Conservation (phyloP, 2,797 vertebrate species). For the Muscicapa striata region DNA sequence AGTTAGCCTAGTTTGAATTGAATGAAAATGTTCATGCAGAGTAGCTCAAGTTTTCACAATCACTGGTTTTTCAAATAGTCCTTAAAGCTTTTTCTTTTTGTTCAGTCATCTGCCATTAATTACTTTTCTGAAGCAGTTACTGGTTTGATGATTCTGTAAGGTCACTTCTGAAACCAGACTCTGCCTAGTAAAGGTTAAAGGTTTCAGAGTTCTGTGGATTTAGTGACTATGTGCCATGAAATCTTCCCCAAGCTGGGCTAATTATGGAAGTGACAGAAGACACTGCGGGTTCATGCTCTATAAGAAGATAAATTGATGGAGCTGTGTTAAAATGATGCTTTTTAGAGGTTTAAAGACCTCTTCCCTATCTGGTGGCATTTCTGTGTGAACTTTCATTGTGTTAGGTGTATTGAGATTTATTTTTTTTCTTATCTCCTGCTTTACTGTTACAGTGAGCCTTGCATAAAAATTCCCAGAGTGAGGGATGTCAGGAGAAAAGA, state of each 20-base stretch:
- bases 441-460: background rate
- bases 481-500: background rate
- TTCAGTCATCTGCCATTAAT: background rate
- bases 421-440: background rate
- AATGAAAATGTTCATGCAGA: background rate
- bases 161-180: constrained; percentile 84
- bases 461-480: background rate
- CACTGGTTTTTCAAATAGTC: background rate
- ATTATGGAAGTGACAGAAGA: constrained; percentile 65
- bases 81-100: background rate
- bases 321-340: background rate
- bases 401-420: background rate
- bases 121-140: constrained; percentile 13
- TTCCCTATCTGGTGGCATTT: background rate
- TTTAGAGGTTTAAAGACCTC: background rate
- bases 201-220: constrained; percentile 27
- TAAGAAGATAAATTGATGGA: background rate
- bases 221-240: constrained; percentile 21
- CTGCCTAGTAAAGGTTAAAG: constrained; percentile 81
- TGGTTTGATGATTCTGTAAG: constrained; percentile 75
- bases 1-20: background rate
- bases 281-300: constrained; percentile 42
- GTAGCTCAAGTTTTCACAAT: background rate
- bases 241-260: constrained; percentile 35
- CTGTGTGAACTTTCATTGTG: background rate